phyloP scores from a whole-genome alignment of 1,140 invertebrate species.

The Brachionus plicatilis region DNA sequence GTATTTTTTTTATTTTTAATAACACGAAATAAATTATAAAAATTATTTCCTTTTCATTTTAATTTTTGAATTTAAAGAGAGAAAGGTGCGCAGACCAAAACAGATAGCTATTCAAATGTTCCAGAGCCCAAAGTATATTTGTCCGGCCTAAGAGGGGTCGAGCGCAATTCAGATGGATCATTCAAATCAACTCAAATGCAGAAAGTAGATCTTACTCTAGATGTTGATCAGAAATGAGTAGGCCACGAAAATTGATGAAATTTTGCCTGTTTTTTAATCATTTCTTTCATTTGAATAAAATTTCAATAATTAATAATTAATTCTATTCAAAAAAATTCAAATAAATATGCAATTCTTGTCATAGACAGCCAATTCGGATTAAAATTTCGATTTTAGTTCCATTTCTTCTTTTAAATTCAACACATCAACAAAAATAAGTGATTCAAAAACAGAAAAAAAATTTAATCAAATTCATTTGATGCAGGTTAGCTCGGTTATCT shows the following conservation, averaged over 20 bases:
- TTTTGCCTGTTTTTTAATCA: background rate
- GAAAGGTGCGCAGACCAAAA: conserved; percentile 52
- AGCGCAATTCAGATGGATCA: conserved; percentile 45
- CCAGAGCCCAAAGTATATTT: conserved; percentile 54
- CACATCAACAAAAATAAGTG: background rate
- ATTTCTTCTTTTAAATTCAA: background rate
- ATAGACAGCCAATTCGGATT: background rate
- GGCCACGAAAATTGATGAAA: background rate
- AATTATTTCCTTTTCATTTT: background rate
- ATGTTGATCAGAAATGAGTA: conserved; percentile 45
- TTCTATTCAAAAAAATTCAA: background rate
- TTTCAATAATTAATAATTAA: background rate
- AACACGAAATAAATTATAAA: too few species aligned
- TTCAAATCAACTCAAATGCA: conserved; percentile 49
- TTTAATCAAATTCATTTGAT: background rate
- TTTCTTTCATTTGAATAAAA: background rate
- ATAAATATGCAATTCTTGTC: background rate
- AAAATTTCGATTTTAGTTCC: background rate
- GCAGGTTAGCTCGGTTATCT: background rate
- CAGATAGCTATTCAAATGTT: conserved; percentile 53
- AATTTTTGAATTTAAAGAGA: conserved; percentile 47
- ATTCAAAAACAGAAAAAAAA: background rate
- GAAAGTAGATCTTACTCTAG: conserved; percentile 56
- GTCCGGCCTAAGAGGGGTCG: conserved; percentile 51
- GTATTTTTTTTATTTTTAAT: background rate